These are phyloP conservation scores for Spea multiplicata DNA, from an alignment of 2,113 vertebrate genomes.

Conservation along the genomic window DNA sequence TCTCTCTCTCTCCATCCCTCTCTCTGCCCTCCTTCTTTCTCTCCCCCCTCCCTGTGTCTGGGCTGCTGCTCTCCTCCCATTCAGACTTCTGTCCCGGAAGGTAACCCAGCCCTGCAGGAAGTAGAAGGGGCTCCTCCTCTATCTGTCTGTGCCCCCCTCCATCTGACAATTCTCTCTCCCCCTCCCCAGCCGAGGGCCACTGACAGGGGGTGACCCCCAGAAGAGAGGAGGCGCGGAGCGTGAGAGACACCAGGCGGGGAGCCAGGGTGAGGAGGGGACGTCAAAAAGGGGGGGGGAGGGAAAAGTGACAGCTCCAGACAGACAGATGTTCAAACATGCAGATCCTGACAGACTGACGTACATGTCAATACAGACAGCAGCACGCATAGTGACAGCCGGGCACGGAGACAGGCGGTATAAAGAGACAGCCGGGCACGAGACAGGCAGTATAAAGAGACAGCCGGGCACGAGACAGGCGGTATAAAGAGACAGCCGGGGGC, in stretches of 20 bases:
- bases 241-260: neutral
- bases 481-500: neutral
- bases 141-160: slow-evolving; percentile 30
- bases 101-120: slow-evolving; percentile 33
- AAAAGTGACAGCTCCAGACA: slow-evolving; percentile 24
- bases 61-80: neutral
- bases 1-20: neutral
- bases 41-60: neutral
- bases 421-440: neutral
- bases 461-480: neutral
- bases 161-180: slow-evolving; percentile 5
- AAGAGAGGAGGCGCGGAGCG: neutral
- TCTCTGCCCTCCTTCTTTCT: neutral
- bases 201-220: slow-evolving; percentile 38
- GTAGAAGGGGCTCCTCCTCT: slow-evolving; percentile 3
- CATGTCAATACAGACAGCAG: neutral
- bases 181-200: slow-evolving; percentile 24
- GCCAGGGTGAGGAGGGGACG: neutral
- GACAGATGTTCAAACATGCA: neutral
- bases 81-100: slow-evolving; percentile 24
- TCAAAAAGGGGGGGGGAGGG: neutral
- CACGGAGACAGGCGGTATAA: neutral
- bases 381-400: neutral
- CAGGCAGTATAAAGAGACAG: neutral
- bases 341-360: neutral